These are phyloP conservation scores for Neria commutata DNA, from an alignment of 2,888 invertebrate genomes.

Conservation along the genomic window DNA sequence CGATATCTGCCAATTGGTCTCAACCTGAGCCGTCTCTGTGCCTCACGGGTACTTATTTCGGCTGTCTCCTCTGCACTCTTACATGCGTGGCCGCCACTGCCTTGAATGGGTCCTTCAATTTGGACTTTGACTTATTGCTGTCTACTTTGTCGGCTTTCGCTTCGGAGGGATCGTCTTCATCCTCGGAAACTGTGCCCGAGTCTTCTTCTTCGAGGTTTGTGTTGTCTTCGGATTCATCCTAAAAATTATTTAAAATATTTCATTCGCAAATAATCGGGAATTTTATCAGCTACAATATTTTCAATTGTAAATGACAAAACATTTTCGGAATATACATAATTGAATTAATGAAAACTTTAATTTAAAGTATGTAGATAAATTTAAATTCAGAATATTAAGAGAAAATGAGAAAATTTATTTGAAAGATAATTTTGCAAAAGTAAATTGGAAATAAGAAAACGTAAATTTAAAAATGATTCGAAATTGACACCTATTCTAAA, in stretches of 20 bases:
- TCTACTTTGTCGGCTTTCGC: conserved; percentile 2
- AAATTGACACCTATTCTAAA: too few relatives aligned
- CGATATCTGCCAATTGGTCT: conserved; percentile 3
- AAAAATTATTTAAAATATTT: too few relatives aligned
- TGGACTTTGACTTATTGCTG: conserved; percentile 27
- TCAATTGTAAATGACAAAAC: too few relatives aligned
- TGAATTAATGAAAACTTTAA: too few relatives aligned
- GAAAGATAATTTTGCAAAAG: neutral
- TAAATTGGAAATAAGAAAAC: neutral
- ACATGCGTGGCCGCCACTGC: conserved; percentile 53
- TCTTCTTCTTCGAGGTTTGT: neutral
- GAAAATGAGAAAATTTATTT: neutral
- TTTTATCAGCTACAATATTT: too few relatives aligned
- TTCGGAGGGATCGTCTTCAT: neutral
- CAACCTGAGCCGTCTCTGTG: too few relatives aligned
- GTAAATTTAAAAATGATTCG: too few relatives aligned
- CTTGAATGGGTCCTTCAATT: conserved; percentile 49
- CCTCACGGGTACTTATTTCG: too few relatives aligned
- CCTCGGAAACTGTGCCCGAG: conserved; percentile 18
- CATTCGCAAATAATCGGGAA: too few relatives aligned
- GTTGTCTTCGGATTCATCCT: neutral
- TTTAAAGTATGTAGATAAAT: neutral
- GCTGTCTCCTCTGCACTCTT: conserved; percentile 55
- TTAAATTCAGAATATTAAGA: neutral
- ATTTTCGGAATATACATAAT: too few relatives aligned